Conservation (phyloP, 2,888 invertebrate genomes). For the Lutraria lutraria region DNA sequence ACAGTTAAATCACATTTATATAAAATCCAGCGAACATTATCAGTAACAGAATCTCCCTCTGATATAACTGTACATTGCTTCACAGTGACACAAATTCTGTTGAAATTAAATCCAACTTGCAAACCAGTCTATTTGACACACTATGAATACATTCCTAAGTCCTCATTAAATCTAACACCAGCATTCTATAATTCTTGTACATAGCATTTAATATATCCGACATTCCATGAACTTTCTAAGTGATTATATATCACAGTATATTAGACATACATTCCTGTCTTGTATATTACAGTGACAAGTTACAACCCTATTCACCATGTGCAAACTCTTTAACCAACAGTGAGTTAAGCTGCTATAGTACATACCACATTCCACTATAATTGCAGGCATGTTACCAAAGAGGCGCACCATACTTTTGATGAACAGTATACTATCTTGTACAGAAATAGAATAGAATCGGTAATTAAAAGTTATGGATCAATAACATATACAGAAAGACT, state of each 20-base stretch:
- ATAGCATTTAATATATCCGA: background rate
- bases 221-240: constrained; percentile 12
- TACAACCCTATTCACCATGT: background rate
- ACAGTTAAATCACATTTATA: background rate
- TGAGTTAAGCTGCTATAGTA: background rate
- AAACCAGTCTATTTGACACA: background rate
- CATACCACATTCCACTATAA: constrained; percentile 5
- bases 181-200: background rate
- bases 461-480: constrained; percentile 48
- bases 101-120: background rate
- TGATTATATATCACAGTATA: constrained; percentile 4
- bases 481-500: constrained; percentile 24
- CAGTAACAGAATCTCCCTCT: background rate
- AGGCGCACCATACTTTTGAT: background rate
- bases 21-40: background rate
- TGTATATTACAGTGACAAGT: background rate
- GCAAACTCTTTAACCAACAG: background rate
- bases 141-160: background rate
- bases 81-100: background rate
- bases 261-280: background rate
- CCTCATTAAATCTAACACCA: constrained; percentile 13
- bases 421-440: constrained; percentile 46
- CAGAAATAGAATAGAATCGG: constrained; percentile 33
- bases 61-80: background rate
- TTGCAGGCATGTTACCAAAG: background rate